Evolutionary conservation across 1,140 invertebrate genomes (phyloP).

Genomic region (Helicorthomorpha holstii): DNA sequence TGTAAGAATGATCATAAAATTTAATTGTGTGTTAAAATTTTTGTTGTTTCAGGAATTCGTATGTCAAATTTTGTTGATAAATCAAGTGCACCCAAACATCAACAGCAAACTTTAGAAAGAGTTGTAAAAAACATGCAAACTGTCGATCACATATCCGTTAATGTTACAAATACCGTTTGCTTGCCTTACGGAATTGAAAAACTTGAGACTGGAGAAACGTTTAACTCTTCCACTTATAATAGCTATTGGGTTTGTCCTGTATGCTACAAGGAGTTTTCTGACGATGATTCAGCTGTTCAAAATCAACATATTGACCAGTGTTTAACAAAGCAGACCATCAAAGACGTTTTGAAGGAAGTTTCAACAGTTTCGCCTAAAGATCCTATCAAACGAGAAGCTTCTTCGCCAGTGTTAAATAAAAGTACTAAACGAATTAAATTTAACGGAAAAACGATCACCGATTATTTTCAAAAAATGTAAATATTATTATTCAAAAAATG

Average conservation of each 20-base stretch:
- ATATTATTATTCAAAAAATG: no score
- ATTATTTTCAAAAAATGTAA: no score
- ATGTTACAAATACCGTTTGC: not conserved
- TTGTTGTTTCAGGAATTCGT: conserved; percentile 17
- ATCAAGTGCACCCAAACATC: not conserved
- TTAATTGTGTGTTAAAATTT: not conserved
- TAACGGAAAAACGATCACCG: no score
- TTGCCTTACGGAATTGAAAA: not conserved
- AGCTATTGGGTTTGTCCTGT: no score
- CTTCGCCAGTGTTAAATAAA: not conserved
- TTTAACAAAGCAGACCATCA: conserved; percentile 2
- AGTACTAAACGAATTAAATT: not conserved
- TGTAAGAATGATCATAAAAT: not conserved
- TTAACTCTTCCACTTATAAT: no score
- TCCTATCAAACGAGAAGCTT: not conserved
- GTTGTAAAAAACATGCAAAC: not conserved
- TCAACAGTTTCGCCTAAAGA: not conserved
- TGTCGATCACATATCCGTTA: not conserved
- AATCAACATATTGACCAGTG: conserved; percentile 7
- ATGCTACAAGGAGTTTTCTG: not conserved
- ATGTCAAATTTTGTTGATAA: conserved; percentile 15
- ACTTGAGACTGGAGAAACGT: no score
- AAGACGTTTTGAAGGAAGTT: conserved; percentile 1
- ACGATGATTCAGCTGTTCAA: not conserved
- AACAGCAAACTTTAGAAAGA: not conserved